Conservation (phyloP, 2,113 vertebrate genomes). For the Caracal caracal region DNA sequence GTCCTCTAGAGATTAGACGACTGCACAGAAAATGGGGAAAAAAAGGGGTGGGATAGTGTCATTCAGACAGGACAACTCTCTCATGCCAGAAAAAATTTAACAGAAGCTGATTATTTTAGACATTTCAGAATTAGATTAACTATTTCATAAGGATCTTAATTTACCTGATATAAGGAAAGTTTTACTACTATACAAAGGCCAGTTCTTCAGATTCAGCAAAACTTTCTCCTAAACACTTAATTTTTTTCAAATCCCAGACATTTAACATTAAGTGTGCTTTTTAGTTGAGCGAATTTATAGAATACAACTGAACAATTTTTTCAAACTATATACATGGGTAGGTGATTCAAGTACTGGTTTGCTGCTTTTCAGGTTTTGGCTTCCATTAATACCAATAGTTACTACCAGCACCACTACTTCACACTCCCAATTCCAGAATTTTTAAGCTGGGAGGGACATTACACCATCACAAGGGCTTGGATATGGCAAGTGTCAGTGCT, state of each 20-base stretch:
- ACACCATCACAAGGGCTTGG: neutral
- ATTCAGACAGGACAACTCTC: slow-evolving; percentile 4
- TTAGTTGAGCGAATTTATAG: slow-evolving; percentile 22
- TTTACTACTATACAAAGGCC: slow-evolving; percentile 12
- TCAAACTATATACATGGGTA: neutral
- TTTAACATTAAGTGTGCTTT: slow-evolving; percentile 40
- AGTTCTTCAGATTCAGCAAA: neutral
- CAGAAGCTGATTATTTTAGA: slow-evolving; percentile 42
- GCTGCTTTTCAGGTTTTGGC: slow-evolving; percentile 48
- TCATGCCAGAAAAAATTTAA: slow-evolving; percentile 41
- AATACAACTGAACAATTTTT: slow-evolving; percentile 57
- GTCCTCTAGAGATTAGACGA: slow-evolving; percentile 40
- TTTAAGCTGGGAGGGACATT: neutral
- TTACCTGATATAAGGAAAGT: neutral
- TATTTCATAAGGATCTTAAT: slow-evolving; percentile 44
- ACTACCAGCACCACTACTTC: neutral
- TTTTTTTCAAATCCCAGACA: slow-evolving; percentile 28
- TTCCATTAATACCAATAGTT: slow-evolving; percentile 38
- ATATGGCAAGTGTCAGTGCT: slow-evolving; percentile 13
- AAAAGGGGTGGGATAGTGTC: neutral
- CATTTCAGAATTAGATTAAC: neutral
- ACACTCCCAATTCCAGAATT: neutral
- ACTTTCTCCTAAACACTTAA: slow-evolving; percentile 19
- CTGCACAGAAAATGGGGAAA: neutral
- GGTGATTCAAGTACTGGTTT: slow-evolving; percentile 21